These are phyloP conservation scores for Gryllus longicercus DNA, from an alignment of 2,888 invertebrate genomes.

Conservation along the genomic window DNA sequence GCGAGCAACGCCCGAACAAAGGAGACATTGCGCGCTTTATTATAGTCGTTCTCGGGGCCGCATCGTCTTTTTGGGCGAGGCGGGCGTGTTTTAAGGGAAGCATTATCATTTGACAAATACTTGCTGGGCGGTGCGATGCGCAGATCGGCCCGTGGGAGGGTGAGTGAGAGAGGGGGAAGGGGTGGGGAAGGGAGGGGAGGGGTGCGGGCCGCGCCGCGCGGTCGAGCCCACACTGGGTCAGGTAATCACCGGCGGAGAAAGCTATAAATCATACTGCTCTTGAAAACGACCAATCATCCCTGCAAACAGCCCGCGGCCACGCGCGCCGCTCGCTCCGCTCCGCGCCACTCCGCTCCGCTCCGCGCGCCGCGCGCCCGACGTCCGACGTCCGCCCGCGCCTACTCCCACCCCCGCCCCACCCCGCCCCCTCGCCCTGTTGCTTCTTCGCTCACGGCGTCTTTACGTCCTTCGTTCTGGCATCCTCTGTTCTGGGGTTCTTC, in stretches of 20 bases:
- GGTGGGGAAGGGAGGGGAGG: not conserved
- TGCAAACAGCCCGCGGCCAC: not conserved
- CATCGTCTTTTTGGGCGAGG: too few species aligned
- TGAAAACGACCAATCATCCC: constrained; percentile 4
- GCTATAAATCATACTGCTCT: constrained; percentile 10
- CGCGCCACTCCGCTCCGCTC: not conserved
- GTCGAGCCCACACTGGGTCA: constrained; percentile 17
- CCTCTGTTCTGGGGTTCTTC: not conserved
- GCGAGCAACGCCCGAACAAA: too few species aligned
- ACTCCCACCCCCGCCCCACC: not conserved
- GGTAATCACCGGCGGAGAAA: constrained; percentile 2
- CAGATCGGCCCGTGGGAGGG: too few species aligned
- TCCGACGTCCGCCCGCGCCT: not conserved
- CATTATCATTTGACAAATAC: too few species aligned
- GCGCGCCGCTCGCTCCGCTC: not conserved
- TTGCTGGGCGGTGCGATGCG: too few species aligned
- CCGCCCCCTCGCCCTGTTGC: not conserved
- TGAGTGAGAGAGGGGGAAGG: too few species aligned
- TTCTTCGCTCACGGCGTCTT: not conserved
- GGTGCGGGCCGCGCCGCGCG: not conserved
- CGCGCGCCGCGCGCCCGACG: not conserved
- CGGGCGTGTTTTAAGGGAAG: too few species aligned
- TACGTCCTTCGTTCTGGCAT: too few species aligned
- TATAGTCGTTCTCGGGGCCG: too few species aligned
- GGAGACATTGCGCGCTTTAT: too few species aligned